Conservation (phyloP, 1,140 invertebrate species). For the Caenorhabditis remanei region DNA sequence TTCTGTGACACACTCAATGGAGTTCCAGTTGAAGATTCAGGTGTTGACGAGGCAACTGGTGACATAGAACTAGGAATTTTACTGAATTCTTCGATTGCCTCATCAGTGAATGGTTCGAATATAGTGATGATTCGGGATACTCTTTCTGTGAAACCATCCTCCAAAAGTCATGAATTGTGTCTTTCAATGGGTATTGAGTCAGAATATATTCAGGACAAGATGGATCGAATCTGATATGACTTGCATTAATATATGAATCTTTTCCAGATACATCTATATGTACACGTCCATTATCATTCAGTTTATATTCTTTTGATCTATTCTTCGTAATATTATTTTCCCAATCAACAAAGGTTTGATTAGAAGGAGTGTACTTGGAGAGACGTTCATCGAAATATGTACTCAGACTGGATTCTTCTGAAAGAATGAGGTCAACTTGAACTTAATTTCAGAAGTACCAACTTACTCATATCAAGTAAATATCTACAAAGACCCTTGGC, state of each 20-base stretch:
- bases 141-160: slow-evolving; percentile 1
- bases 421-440: not conserved
- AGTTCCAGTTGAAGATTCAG: not conserved
- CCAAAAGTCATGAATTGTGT: slow-evolving; percentile 25
- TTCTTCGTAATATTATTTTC: slow-evolving; percentile 19
- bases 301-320: not conserved
- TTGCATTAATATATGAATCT: slow-evolving; percentile 8
- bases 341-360: not conserved
- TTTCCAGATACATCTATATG: not conserved
- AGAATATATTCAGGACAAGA: not conserved
- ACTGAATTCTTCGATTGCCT: slow-evolving; percentile 24
- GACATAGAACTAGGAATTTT: not conserved
- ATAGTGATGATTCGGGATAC: slow-evolving; percentile 23
- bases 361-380: not conserved
- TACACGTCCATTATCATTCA: not conserved
- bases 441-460: not conserved
- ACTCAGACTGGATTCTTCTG: slow-evolving; percentile 12
- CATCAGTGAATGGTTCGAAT: slow-evolving; percentile 14
- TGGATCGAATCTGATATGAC: slow-evolving; percentile 1
- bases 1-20: not conserved
- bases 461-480: slow-evolving; percentile 26
- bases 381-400: slow-evolving; percentile 24
- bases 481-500: slow-evolving; percentile 22
- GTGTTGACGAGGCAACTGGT: not conserved
- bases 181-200: slow-evolving; percentile 22